Evolutionary conservation across 2,797 vertebrate genomes (phyloP).

Genomic region (Pangasius macronema): DNA sequence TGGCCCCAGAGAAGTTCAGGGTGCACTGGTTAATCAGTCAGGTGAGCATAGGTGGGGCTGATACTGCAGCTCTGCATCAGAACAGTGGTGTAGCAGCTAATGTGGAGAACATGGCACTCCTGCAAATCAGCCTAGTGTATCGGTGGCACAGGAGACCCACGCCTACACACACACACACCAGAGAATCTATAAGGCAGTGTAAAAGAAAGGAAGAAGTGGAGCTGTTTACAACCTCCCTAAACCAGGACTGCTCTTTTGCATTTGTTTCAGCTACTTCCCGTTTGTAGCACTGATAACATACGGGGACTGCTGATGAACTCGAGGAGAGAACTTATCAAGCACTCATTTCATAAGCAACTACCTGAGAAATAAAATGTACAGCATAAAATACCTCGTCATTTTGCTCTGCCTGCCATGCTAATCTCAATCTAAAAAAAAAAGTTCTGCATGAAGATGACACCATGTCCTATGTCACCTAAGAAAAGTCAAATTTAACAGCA

Average conservation of each 20-base stretch:
- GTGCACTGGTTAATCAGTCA: conserved; percentile 78
- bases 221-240: background rate
- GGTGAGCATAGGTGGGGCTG: conserved; percentile 61
- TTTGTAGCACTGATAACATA: background rate
- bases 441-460: background rate
- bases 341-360: background rate
- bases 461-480: background rate
- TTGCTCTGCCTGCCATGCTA: background rate
- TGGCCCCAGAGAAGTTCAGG: conserved; percentile 63
- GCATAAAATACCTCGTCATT: background rate
- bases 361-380: background rate
- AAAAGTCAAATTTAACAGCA: background rate
- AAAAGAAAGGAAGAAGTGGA: background rate
- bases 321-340: background rate
- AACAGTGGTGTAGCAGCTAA: conserved; percentile 51
- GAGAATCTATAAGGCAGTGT: background rate
- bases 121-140: conserved; percentile 9
- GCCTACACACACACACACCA: too few species aligned
- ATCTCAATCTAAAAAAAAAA: background rate
- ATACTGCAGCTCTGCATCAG: conserved; percentile 65
- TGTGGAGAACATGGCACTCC: background rate
- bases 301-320: background rate
- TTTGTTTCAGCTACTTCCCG: background rate
- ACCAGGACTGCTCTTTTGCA: background rate
- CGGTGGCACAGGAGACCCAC: background rate